phyloP scores from a whole-genome alignment of 2,888 invertebrate species.

The Lathronympha strigana region DNA sequence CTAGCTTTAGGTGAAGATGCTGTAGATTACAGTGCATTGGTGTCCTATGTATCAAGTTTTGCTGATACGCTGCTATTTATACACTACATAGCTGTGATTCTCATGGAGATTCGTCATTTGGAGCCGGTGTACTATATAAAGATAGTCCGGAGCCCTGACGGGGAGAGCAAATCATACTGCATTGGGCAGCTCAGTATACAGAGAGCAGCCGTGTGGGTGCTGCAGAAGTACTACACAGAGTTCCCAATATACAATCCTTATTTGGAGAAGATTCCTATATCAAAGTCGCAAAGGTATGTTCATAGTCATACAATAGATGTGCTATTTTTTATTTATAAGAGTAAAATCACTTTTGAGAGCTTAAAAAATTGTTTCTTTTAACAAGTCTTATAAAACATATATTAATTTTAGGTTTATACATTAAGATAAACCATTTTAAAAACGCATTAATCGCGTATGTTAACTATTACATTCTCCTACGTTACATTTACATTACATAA shows the following conservation, averaged over 20 bases:
- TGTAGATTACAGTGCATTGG: constrained; percentile 93
- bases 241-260: constrained; percentile 99
- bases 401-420: too few species aligned
- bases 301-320: too few species aligned
- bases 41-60: constrained; percentile 96
- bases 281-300: constrained; percentile 89
- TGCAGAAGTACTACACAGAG: constrained; percentile 97
- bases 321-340: too few species aligned
- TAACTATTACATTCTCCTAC: too few species aligned
- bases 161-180: constrained; percentile 94
- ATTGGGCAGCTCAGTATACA: constrained; percentile 97
- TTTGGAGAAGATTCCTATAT: constrained; percentile 94
- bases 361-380: too few species aligned
- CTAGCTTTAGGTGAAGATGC: constrained; percentile 91
- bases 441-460: too few species aligned
- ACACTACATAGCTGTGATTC: constrained; percentile 96
- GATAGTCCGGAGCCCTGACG: constrained; percentile 98
- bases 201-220: constrained; percentile 96
- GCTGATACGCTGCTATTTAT: constrained; percentile 97
- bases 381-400: too few species aligned
- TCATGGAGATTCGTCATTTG: constrained; percentile 96
- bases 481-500: too few species aligned
- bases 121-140: constrained; percentile 95
- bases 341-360: too few species aligned
- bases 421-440: too few species aligned